Evolutionary conservation across 2,113 vertebrate species (phyloP), one percentile per base, ranked within the genome.

Genomic region (Zootoca vivipara): DNA sequence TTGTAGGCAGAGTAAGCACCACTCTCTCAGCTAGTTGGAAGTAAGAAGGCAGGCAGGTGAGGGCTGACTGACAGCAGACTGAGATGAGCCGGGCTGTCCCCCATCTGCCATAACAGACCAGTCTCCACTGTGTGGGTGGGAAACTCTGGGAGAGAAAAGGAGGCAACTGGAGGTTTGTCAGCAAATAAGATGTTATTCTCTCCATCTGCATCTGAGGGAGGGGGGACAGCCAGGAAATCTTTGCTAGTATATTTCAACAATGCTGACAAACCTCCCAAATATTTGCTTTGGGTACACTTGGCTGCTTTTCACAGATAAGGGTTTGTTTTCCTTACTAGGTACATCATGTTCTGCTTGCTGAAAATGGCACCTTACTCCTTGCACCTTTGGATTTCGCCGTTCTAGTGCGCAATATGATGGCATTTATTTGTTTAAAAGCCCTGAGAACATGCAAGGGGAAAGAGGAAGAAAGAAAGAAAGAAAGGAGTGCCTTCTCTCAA

Each of bases 281-380:
- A 88, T 85, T 91, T 90, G 28, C 69, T 86, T 69, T 85, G 6
- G 28, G 2, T 72, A 91, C 26, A 20, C 52, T 78, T 6, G 79
- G 20, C 64, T 86, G 5, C 24, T 92, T 94, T 84, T 85, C 56
- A 89, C 90, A 90, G 8, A 79, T 67, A 89, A 90, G 10, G 7
- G 33, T 8, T 86, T 83, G 78, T 86, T 74, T 72, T 26, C 78
- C 24, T 75, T 40, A 69, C 84, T 46, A 83, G 1, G 2, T 26
- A 89, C 3, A 90, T 74, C 83, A 74, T 42, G 73, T 1, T 69
- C 64, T 65, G 2, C 5, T 85, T 89, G 92, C 28, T 74, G 26
- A 89, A 92, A 69, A 72, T 3, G 85, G 3, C 1, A 52, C 1
- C 46, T 82, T 30, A 10, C 35, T 52, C 8, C 2, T 72, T 87